Percentiles rank a stretch among this genome's conserved stretches.
phyloP scores from a whole-genome alignment of 2,888 invertebrate genomes.

The Parasteatoda lunata region DNA sequence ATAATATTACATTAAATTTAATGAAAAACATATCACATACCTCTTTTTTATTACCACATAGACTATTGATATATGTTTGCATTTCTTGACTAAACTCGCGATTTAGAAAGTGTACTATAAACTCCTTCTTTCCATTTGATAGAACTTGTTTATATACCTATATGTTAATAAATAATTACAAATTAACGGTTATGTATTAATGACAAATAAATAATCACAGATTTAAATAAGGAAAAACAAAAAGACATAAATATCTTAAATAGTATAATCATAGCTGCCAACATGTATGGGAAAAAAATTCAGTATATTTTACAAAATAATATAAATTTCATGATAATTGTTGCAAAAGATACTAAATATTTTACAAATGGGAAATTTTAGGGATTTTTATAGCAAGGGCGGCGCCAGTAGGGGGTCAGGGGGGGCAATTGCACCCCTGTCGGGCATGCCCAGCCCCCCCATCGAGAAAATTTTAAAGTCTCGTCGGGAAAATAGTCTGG shows the following conservation, averaged over 20 bases:
- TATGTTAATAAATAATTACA: slow-evolving; percentile 13
- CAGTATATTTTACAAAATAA: too few species aligned
- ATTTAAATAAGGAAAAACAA: neutral
- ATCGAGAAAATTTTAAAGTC: too few species aligned
- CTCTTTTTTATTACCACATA: slow-evolving; percentile 36
- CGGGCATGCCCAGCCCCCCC: too few species aligned
- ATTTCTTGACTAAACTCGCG: slow-evolving; percentile 42
- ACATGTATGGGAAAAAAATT: too few species aligned
- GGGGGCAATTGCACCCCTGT: too few species aligned
- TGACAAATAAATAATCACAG: neutral
- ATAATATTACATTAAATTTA: neutral
- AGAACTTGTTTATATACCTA: slow-evolving; percentile 57
- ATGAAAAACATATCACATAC: slow-evolving; percentile 18
- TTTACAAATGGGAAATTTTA: too few species aligned
- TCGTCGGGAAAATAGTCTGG: too few species aligned
- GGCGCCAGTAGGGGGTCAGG: too few species aligned
- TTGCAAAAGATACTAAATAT: too few species aligned
- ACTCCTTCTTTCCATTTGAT: slow-evolving; percentile 36
- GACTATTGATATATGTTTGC: slow-evolving; percentile 32
- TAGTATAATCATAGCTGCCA: neutral
- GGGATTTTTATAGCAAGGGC: too few species aligned
- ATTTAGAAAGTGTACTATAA: slow-evolving; percentile 44
- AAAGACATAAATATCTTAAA: neutral
- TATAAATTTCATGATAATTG: too few species aligned
- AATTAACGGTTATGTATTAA: neutral